Evolutionary conservation across 2,888 invertebrate genomes (phyloP).

Genomic region (Cryptus armator): DNA sequence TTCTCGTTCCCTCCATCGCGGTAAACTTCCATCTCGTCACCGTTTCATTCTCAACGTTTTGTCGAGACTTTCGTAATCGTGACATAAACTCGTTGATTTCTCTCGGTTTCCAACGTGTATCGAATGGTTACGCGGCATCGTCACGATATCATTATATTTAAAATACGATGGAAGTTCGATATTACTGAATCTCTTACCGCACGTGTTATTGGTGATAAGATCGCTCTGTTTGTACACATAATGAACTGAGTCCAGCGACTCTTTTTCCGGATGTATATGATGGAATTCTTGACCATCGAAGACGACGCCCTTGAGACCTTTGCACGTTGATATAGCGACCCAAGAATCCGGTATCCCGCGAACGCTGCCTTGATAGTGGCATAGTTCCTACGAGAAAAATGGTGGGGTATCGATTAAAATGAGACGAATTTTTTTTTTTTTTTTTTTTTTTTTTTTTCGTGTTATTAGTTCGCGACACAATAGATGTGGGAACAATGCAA

Average conservation of each 20-base stretch:
- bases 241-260: slow-evolving; percentile 86
- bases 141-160: too few relatives aligned
- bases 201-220: slow-evolving; percentile 86
- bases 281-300: slow-evolving; percentile 92
- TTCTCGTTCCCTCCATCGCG: not conserved
- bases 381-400: slow-evolving; percentile 88
- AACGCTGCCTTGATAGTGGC: slow-evolving; percentile 92
- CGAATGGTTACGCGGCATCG: too few relatives aligned
- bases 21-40: not conserved
- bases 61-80: too few relatives aligned
- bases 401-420: slow-evolving; percentile 26
- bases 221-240: slow-evolving; percentile 90
- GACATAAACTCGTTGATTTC: too few relatives aligned
- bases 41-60: too few relatives aligned
- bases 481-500: slow-evolving; percentile 8
- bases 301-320: slow-evolving; percentile 91
- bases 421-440: too few relatives aligned
- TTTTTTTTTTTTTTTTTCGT: not conserved
- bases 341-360: slow-evolving; percentile 90
- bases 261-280: slow-evolving; percentile 88
- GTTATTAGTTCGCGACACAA: not conserved
- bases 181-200: slow-evolving; percentile 85
- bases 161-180: too few relatives aligned
- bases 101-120: too few relatives aligned
- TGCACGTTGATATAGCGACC: slow-evolving; percentile 94